Evolutionary conservation across 53 echinoderm and acorn worm genomes (phyloP).

Genomic region (Hippasteria phrygiana): DNA sequence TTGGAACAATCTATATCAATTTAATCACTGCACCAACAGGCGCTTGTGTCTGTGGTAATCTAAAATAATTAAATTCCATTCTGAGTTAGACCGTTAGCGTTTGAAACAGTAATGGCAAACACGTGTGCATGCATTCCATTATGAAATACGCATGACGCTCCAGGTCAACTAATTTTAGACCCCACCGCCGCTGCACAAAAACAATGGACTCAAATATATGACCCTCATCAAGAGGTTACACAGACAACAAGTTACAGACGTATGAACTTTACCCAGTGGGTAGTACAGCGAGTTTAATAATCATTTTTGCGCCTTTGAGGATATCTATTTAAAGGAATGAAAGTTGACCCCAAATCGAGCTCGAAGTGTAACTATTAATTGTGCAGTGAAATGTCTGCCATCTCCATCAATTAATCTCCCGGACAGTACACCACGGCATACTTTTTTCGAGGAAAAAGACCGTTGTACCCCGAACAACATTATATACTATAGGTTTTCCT

Average conservation of each 20-base stretch:
- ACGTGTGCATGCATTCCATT: neutral
- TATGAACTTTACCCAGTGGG: neutral
- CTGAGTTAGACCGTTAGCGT: no score
- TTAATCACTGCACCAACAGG: no score
- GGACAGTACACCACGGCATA: neutral
- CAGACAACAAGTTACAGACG: neutral
- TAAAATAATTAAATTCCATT: no score
- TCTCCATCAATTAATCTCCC: constrained; percentile 4
- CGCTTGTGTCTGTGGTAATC: no score
- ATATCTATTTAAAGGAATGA: neutral
- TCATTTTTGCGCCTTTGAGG: neutral
- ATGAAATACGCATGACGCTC: neutral
- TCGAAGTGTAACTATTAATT: neutral
- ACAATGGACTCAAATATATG: neutral
- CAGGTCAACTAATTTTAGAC: constrained; percentile 11
- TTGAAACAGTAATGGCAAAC: neutral
- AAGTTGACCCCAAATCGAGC: neutral
- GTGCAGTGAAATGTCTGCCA: neutral
- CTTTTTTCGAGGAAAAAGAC: no score
- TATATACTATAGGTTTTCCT: no score
- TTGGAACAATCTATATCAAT: no score
- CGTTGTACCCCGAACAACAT: no score
- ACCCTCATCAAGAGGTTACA: neutral
- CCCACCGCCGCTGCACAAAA: neutral
- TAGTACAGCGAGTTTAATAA: neutral